A percentile compares a stretch with the other conserved stretches of the same genome.
These are phyloP conservation scores for Mohoua ochrocephala DNA, from an alignment of 2,113 vertebrate species.

Conservation along the genomic window DNA sequence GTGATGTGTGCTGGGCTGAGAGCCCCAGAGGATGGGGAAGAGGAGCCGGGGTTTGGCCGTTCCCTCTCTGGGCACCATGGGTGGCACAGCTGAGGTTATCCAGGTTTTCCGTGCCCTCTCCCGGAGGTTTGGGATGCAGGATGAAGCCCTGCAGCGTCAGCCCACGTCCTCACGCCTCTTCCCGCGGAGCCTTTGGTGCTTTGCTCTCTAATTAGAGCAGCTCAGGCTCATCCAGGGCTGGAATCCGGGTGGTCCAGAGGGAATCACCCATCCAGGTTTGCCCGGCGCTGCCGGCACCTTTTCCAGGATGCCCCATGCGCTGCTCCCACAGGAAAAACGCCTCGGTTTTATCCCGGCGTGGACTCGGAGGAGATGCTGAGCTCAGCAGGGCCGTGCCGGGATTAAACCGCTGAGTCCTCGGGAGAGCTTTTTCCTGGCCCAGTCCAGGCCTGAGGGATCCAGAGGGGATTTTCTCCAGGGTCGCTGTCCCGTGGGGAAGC, in stretches of 20 bases:
- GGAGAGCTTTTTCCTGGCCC: neutral
- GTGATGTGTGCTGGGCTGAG: neutral
- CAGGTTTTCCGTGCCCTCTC: neutral
- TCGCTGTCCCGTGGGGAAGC: neutral
- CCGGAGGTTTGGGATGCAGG: neutral
- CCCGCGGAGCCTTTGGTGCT: neutral
- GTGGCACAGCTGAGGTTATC: neutral
- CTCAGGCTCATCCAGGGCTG: neutral
- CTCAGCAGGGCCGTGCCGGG: neutral
- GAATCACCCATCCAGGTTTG: fast-evolving
- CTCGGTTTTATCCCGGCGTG: fast-evolving
- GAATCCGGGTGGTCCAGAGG: neutral
- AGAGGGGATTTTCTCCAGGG: neutral
- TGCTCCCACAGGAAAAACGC: neutral
- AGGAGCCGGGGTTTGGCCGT: neutral
- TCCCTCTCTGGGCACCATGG: neutral
- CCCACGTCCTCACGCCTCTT: fast-evolving
- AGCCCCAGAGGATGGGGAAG: neutral
- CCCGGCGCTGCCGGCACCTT: fast-evolving
- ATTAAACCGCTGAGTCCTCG: neutral
- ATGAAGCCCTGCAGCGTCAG: neutral
- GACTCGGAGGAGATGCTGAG: neutral
- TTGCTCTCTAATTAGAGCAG: neutral
- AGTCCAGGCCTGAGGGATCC: neutral
- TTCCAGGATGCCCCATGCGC: fast-evolving